phyloP scores from a whole-genome alignment of 2,888 invertebrate genomes.

The Phymatocera aterrima region DNA sequence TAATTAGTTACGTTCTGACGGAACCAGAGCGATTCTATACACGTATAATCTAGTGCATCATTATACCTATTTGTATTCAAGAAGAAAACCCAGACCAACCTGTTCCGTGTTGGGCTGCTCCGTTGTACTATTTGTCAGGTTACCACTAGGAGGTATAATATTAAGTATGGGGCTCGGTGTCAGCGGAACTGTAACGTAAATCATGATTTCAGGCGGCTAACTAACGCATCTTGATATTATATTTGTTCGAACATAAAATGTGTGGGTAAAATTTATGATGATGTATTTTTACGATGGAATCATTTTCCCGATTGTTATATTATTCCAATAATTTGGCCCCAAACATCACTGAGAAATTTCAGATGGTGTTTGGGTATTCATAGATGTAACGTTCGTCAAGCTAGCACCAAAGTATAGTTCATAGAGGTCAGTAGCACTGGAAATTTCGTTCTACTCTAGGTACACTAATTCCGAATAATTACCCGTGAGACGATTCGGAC shows the following conservation, averaged over 20 bases:
- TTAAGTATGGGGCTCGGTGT: constrained; percentile 80
- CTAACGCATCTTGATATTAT: neutral
- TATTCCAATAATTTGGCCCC: no score
- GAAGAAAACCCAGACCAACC: constrained; percentile 55
- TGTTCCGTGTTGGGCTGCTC: constrained; percentile 58
- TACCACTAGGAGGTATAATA: constrained; percentile 77
- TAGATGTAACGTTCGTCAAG: no score
- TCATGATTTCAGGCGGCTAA: neutral
- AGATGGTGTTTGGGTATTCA: no score
- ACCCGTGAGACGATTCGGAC: constrained; percentile 81
- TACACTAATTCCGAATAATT: constrained; percentile 56
- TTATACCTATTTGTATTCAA: constrained; percentile 9
- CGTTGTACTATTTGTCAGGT: constrained; percentile 65
- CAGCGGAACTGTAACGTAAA: constrained; percentile 75
- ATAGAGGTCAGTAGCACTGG: neutral
- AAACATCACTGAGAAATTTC: no score
- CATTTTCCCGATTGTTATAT: no score
- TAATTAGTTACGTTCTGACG: neutral
- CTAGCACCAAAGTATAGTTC: no score
- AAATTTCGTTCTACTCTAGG: neutral
- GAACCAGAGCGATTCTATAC: neutral
- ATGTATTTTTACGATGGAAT: no score
- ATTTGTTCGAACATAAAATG: constrained; percentile 33
- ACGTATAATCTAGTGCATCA: neutral
- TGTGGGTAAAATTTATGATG: no score